Percentiles rank a stretch among this genome's conserved stretches.
phyloP scores from a whole-genome alignment of 2,797 vertebrate species.

The Cottoperca gobio region DNA sequence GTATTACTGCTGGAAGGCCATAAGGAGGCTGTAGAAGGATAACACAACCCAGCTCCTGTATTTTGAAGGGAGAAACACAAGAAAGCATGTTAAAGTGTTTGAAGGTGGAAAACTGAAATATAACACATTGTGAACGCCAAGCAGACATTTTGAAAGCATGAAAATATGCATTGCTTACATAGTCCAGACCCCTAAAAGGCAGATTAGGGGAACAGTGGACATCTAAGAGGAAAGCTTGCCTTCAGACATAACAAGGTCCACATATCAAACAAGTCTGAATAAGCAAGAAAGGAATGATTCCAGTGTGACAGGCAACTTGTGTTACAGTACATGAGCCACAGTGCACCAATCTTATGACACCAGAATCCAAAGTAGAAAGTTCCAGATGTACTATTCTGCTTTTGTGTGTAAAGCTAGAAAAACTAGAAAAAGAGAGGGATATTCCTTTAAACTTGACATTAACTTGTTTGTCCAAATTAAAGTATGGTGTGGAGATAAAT shows the following conservation, averaged over 20 bases:
- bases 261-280: background rate
- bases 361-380: background rate
- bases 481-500: background rate
- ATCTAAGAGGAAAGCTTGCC: background rate
- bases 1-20: conserved; percentile 26
- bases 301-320: background rate
- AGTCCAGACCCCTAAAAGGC: background rate
- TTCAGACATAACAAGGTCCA: background rate
- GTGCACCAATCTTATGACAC: background rate
- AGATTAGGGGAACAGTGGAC: background rate
- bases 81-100: background rate
- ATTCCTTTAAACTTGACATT: too few relatives aligned
- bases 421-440: too few relatives aligned
- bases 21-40: background rate
- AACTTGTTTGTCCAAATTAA: background rate
- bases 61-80: background rate
- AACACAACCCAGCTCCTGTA: conserved; percentile 9
- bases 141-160: background rate
- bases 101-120: background rate
- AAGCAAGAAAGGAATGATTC: conserved; percentile 1
- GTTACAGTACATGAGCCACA: background rate
- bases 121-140: background rate
- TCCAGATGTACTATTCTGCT: background rate
- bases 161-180: background rate
- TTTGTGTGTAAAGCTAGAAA: too few relatives aligned